Evolutionary conservation across 2,797 vertebrate species (phyloP).

Genomic region (Carduelis carduelis): DNA sequence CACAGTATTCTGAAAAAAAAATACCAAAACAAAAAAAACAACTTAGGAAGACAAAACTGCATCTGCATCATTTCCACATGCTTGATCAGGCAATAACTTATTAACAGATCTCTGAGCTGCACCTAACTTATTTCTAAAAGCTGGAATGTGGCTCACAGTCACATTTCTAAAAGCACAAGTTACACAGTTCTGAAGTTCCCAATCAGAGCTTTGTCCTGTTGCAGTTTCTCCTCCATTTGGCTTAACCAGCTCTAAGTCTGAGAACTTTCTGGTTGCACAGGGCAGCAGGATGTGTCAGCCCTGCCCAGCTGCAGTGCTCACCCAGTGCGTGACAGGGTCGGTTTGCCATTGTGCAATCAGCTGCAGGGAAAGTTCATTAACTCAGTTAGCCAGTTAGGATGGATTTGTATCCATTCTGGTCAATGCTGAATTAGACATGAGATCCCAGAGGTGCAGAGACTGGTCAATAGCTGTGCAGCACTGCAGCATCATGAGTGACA

Average conservation of each 20-base stretch:
- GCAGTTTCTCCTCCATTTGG: neutral
- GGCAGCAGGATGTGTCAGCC: neutral
- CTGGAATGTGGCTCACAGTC: neutral
- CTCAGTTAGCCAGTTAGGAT: slow-evolving; percentile 6
- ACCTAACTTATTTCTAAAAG: neutral
- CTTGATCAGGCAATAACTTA: neutral
- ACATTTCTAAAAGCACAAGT: neutral
- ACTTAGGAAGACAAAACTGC: neutral
- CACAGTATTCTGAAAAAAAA: neutral
- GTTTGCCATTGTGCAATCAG: neutral
- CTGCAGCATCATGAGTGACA: neutral
- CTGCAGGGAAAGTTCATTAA: slow-evolving; percentile 10
- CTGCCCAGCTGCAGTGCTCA: neutral
- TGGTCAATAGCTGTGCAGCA: neutral
- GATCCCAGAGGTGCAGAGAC: neutral
- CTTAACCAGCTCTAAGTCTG: neutral
- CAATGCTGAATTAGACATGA: neutral
- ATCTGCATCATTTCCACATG: neutral
- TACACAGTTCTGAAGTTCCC: neutral
- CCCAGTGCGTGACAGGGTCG: rapidly evolving
- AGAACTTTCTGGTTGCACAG: neutral
- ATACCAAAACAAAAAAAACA: no score
- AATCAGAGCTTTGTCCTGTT: neutral
- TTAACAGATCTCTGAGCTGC: neutral
- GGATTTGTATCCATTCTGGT: neutral